phyloP scores from a whole-genome alignment of 1,140 invertebrate species.

The Eulimnadia texana region DNA sequence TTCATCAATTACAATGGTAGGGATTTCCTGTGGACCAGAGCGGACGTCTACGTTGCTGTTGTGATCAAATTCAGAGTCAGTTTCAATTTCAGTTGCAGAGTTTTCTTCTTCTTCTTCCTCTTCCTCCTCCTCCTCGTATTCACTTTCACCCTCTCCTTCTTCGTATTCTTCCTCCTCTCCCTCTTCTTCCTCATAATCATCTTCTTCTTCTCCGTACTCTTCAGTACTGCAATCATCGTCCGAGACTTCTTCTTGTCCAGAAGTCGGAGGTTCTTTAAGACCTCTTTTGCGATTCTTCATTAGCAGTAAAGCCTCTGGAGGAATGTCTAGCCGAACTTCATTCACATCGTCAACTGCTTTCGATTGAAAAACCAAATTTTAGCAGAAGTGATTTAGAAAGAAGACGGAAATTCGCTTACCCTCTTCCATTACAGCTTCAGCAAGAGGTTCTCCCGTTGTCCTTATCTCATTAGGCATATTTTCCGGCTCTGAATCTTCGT shows the following conservation, averaged over 20 bases:
- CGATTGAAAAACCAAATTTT: too few species aligned
- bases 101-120: slow-evolving; percentile 44
- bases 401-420: too few species aligned
- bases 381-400: too few species aligned
- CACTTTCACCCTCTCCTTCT: slow-evolving; percentile 41
- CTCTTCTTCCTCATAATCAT: slow-evolving; percentile 19
- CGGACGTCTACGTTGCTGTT: slow-evolving; percentile 25
- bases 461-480: too few species aligned
- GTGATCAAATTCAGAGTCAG: slow-evolving; percentile 77
- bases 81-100: slow-evolving; percentile 77
- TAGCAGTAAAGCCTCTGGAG: slow-evolving; percentile 21
- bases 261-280: slow-evolving; percentile 17
- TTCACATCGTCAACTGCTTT: slow-evolving; percentile 10
- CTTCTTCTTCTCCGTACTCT: slow-evolving; percentile 20
- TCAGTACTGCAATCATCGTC: slow-evolving; percentile 28
- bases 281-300: slow-evolving; percentile 20
- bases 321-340: slow-evolving; percentile 17
- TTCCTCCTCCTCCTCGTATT: slow-evolving; percentile 34
- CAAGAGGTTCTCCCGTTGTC: too few species aligned
- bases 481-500: slow-evolving; percentile 29
- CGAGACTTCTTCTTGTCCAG: too few species aligned
- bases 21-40: slow-evolving; percentile 25
- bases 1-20: slow-evolving; percentile 31
- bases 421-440: too few species aligned
- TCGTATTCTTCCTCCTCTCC: slow-evolving; percentile 37